Conservation (phyloP, 1,140 invertebrate genomes). For the Listronotus bonariensis region DNA sequence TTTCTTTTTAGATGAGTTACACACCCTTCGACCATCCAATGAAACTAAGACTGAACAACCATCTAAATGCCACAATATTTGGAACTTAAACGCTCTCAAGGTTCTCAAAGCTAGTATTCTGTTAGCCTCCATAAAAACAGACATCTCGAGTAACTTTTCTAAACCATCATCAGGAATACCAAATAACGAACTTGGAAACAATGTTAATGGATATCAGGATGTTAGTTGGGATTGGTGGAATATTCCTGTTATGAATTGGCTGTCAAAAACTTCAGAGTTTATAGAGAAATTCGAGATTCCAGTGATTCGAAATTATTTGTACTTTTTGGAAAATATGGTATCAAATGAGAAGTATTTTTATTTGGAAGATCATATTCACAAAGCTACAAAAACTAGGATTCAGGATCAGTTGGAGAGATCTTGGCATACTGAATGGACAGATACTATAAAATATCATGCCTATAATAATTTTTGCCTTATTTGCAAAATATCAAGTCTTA, state of each 20-base stretch:
- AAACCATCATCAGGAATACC: neutral
- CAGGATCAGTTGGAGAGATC: slow-evolving; percentile 53
- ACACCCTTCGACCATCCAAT: neutral
- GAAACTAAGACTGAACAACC: neutral
- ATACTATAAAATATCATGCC: slow-evolving; percentile 42
- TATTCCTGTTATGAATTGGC: slow-evolving; percentile 57
- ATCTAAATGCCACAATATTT: neutral
- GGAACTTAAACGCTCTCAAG: slow-evolving; percentile 32
- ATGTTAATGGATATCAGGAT: slow-evolving; percentile 18
- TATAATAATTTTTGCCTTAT: slow-evolving; percentile 28
- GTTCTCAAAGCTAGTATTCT: slow-evolving; percentile 51
- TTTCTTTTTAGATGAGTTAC: too few relatives aligned
- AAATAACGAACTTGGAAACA: slow-evolving; percentile 1
- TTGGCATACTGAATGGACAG: slow-evolving; percentile 55
- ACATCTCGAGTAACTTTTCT: slow-evolving; percentile 11
- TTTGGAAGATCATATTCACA: slow-evolving; percentile 50
- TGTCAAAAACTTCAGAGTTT: slow-evolving; percentile 53
- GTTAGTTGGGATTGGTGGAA: slow-evolving; percentile 59
- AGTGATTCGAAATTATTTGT: slow-evolving; percentile 15
- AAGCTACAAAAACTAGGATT: slow-evolving; percentile 50
- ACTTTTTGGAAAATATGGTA: slow-evolving; percentile 44
- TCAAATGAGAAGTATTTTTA: slow-evolving; percentile 43
- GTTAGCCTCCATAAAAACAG: slow-evolving; percentile 47
- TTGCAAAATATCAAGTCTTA: slow-evolving; percentile 32
- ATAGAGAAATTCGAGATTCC: slow-evolving; percentile 35